Conservation (phyloP, 2,797 vertebrate species). For the Loris lydekkerianus region DNA sequence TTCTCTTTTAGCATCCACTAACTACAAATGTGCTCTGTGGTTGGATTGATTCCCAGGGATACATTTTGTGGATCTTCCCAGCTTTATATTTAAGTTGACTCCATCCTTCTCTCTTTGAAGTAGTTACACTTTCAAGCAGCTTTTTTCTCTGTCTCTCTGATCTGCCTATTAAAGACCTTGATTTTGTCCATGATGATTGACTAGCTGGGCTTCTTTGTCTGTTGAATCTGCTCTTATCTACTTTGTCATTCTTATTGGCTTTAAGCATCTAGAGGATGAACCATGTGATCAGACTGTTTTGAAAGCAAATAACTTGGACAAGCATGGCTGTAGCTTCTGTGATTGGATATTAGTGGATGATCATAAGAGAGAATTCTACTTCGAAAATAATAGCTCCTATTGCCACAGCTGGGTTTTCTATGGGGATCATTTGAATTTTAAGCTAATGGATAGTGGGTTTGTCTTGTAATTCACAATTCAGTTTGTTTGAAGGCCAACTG, state of each 20-base stretch:
- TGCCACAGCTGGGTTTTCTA: conserved; percentile 69
- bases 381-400: conserved; percentile 58
- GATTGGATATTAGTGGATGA: neutral
- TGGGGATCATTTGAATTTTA: conserved; percentile 72
- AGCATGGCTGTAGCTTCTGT: neutral
- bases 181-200: neutral
- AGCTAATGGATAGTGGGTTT: conserved; percentile 73
- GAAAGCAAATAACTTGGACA: conserved; percentile 31
- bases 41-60: neutral
- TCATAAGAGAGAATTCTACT: conserved; percentile 60
- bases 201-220: conserved; percentile 25
- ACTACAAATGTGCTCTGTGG: neutral
- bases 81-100: conserved; percentile 51
- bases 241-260: neutral
- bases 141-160: neutral
- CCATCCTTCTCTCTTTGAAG: conserved; percentile 5
- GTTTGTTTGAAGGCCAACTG: conserved; percentile 70
- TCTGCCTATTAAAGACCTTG: conserved; percentile 29
- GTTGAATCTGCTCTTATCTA: neutral
- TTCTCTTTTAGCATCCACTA: conserved; percentile 22
- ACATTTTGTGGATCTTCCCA: neutral
- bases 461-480: conserved; percentile 67
- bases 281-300: conserved; percentile 44
- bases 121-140: neutral
- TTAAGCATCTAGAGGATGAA: neutral